Evolutionary conservation across 2,113 vertebrate species (phyloP).

Genomic region (Grammomys surdaster): DNA sequence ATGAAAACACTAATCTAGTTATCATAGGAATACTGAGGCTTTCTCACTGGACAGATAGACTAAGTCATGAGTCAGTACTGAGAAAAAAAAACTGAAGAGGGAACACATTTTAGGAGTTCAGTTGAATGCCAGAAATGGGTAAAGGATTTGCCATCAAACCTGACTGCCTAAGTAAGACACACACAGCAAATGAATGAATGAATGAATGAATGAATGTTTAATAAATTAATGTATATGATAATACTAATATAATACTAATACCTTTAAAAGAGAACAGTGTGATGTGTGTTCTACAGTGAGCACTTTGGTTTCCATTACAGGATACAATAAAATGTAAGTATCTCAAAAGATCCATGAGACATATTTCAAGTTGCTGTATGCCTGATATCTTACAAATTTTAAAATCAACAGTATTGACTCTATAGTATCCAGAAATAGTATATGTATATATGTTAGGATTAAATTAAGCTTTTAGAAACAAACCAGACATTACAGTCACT

Average conservation of each 20-base stretch:
- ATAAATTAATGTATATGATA: background rate
- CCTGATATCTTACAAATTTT: constrained; percentile 24
- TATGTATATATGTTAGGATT: constrained; percentile 7
- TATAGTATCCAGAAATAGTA: background rate
- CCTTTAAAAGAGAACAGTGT: background rate
- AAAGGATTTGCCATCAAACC: background rate
- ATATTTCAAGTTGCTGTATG: constrained; percentile 5
- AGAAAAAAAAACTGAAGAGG: constrained; percentile 14
- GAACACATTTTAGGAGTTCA: background rate
- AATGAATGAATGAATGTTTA: background rate
- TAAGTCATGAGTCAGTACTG: background rate
- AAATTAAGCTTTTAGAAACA: constrained; percentile 63
- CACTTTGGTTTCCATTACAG: background rate
- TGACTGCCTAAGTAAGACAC: background rate
- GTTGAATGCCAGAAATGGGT: background rate
- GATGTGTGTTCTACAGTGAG: background rate
- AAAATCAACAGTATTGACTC: constrained; percentile 29
- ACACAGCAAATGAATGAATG: background rate
- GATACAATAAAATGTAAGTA: constrained; percentile 2
- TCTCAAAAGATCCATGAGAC: background rate
- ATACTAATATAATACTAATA: background rate
- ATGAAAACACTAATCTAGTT: background rate
- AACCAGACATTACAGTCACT: constrained; percentile 49
- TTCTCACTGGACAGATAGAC: background rate
- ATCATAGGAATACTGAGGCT: background rate